A percentile compares a stretch with the other conserved stretches of the same genome.
Evolutionary conservation across 2,888 invertebrate genomes (phyloP).

Genomic region (Aplocera efformata): DNA sequence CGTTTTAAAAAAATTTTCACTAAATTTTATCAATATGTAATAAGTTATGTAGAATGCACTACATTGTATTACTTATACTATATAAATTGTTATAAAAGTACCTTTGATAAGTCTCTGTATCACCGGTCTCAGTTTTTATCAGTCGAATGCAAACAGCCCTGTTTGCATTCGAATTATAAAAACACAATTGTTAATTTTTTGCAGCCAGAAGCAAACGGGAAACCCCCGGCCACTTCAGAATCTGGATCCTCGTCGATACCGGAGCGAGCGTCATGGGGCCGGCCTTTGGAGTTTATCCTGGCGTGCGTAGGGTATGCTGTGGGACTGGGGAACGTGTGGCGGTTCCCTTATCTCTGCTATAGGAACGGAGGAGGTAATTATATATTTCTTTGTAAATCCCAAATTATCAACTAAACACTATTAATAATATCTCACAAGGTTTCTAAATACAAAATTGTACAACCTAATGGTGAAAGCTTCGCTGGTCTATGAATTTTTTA

Average conservation of each 20-base stretch:
- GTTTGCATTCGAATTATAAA: neutral
- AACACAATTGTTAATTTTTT: slow-evolving; percentile 26
- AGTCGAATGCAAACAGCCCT: neutral
- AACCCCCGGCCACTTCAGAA: slow-evolving; percentile 26
- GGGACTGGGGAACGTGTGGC: slow-evolving; percentile 89
- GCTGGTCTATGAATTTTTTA: too few species aligned
- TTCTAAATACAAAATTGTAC: too few species aligned
- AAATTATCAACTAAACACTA: too few species aligned
- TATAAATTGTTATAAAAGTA: too few species aligned
- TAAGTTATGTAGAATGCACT: too few species aligned
- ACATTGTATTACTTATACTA: too few species aligned
- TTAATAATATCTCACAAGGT: too few species aligned
- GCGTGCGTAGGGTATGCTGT: slow-evolving; percentile 89
- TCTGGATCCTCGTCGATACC: slow-evolving; percentile 33
- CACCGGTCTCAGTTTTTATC: too few species aligned
- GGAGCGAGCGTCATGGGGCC: slow-evolving; percentile 80
- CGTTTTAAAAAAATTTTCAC: too few species aligned
- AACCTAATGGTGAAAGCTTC: too few species aligned
- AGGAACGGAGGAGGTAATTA: slow-evolving; percentile 87
- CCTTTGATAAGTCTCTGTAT: too few species aligned
- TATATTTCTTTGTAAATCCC: neutral
- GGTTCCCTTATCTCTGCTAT: slow-evolving; percentile 89
- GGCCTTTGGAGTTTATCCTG: slow-evolving; percentile 86
- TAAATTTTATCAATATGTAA: too few species aligned
- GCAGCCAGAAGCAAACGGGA: slow-evolving; percentile 44